These are phyloP conservation scores for Lepidurus couesii DNA, from an alignment of 1,140 invertebrate genomes.

Conservation along the genomic window DNA sequence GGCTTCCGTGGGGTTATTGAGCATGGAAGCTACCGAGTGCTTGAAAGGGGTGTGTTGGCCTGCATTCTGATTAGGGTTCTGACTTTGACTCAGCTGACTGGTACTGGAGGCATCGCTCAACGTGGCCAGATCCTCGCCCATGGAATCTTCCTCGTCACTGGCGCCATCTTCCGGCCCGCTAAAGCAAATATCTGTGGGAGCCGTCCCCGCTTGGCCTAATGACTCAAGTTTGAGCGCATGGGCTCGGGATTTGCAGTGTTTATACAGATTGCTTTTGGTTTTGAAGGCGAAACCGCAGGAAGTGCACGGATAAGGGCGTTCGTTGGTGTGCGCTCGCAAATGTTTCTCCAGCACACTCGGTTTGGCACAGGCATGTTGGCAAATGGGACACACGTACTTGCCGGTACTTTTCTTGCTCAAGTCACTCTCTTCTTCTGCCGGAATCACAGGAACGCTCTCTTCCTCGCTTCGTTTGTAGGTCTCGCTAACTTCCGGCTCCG, in stretches of 20 bases:
- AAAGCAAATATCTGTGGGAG: conserved; percentile 23
- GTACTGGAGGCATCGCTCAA: conserved; percentile 18
- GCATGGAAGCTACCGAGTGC: conserved; percentile 13
- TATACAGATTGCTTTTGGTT: conserved; percentile 88
- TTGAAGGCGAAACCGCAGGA: conserved; percentile 89
- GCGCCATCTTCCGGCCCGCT: conserved; percentile 30
- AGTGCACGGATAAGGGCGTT: conserved; percentile 80
- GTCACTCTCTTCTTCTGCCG: conserved; percentile 40
- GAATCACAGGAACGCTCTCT: conserved; percentile 27
- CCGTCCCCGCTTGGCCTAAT: conserved; percentile 23
- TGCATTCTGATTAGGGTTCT: neutral
- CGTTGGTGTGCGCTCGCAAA: conserved; percentile 85
- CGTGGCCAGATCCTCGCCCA: conserved; percentile 25
- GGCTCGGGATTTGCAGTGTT: conserved; percentile 76
- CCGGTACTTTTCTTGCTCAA: conserved; percentile 44
- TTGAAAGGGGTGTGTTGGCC: conserved; percentile 3
- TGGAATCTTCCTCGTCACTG: conserved; percentile 28
- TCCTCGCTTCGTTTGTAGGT: neutral
- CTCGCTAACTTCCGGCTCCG: neutral
- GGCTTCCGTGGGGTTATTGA: neutral
- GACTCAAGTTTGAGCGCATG: conserved; percentile 60
- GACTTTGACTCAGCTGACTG: neutral
- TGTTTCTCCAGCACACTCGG: conserved; percentile 91
- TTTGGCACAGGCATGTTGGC: conserved; percentile 80
- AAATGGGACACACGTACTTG: conserved; percentile 74